Base-by-base conservation (phyloP, 1,140 invertebrate genomes). In the Zelostemma sp. region DNA sequence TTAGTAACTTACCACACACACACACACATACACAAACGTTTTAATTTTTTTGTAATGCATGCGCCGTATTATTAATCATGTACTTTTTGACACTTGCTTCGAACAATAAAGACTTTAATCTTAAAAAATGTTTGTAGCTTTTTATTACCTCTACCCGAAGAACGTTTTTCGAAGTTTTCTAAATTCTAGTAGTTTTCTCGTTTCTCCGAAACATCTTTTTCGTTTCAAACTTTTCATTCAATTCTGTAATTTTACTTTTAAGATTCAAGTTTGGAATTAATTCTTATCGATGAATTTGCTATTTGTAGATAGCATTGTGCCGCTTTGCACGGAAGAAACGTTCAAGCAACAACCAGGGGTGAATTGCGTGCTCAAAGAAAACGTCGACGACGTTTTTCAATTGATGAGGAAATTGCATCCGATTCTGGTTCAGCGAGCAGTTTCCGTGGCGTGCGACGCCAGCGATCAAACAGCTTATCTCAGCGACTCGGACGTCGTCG, bases 341-440 rank as follows among this genome's bases (percentile, higher is more conserved):
- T 77, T 81, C 18, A 80, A 79, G 47, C 64, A 61, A 18, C 84
- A 86, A 61, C 86, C 86, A 25, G 86, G 88, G 17, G 84, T 87
- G 3, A 89, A 90, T 77, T 91, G 90, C 78, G 83, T 91, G 28
- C 78, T 84, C 49, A 82, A 88, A 75, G 86, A 88, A 58, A 86
- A 88, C 49, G 79, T 89, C 6, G 85, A 86, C 51, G 87, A 86
- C 25, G 88, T 89, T 6, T 86, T 90, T 56, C 80, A 88, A 73
- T 77, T 92, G 17, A 72, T 91, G 15, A 88, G 88, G 80, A 80
- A 86, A 21, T 78, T 91, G 33, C 87, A 89, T 69, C 88, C 88
- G 0, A 87, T 89, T 73, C 73, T 92, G 64, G 83, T 86, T 28
- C 77, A 81, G 56, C 81, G 87, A 38, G 85, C 88, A 4, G 83